phyloP scores from a whole-genome alignment of 2,797 vertebrate species.

The Sciurus carolinensis region DNA sequence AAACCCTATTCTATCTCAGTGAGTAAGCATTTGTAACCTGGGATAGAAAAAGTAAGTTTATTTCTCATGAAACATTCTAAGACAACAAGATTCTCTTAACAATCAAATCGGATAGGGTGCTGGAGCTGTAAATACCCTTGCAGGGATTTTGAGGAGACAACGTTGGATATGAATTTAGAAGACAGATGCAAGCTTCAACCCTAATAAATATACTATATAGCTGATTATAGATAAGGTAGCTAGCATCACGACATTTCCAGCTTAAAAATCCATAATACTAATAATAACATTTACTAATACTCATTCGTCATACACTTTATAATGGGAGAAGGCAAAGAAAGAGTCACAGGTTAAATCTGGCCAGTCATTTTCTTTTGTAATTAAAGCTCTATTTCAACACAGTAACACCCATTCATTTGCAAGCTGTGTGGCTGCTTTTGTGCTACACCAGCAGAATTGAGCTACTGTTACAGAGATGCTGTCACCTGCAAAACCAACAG shows the following conservation, averaged over 20 bases:
- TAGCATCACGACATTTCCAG: neutral
- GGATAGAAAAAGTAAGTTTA: neutral
- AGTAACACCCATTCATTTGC: neutral
- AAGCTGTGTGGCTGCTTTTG: neutral
- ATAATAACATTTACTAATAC: neutral
- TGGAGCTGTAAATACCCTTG: neutral
- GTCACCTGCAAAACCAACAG: neutral
- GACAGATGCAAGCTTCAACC: neutral
- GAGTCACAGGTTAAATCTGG: neutral
- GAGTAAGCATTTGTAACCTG: neutral
- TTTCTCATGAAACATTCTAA: neutral
- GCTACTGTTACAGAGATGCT: rapidly evolving
- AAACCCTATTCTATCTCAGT: neutral
- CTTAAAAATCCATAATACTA: neutral
- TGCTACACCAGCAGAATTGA: neutral
- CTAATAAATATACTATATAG: neutral
- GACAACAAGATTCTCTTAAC: neutral
- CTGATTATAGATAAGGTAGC: neutral
- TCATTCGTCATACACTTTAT: neutral
- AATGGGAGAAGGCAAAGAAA: neutral
- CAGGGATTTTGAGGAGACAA: neutral
- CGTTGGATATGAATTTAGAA: neutral
- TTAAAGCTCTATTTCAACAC: neutral
- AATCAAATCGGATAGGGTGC: neutral
- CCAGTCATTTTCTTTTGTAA: neutral